Percentiles rank a stretch among this genome's conserved stretches.
phyloP scores from a whole-genome alignment of 1,140 invertebrate species.

The Halesus radiatus region DNA sequence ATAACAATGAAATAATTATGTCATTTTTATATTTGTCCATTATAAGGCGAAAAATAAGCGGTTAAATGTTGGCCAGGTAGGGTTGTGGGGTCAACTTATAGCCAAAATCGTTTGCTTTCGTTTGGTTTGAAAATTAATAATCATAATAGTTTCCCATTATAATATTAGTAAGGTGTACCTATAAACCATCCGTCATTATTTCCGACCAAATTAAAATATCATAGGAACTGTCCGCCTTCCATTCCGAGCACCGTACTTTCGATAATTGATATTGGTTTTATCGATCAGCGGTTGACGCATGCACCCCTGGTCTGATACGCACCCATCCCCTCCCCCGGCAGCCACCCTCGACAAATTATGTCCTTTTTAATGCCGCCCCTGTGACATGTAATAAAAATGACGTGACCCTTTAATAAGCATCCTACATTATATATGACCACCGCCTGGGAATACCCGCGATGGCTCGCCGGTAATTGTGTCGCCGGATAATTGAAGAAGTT shows the following conservation, averaged over 20 bases:
- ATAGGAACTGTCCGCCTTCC: conserved; percentile 1
- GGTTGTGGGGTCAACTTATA: no score
- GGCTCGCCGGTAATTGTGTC: conserved; percentile 7
- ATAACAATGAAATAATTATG: no score
- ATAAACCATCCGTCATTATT: no score
- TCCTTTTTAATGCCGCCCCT: conserved; percentile 47
- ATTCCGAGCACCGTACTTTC: conserved; percentile 22
- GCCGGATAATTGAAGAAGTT: conserved; percentile 22
- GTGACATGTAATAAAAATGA: conserved; percentile 53
- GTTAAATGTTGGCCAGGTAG: no score
- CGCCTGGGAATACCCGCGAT: conserved; percentile 25
- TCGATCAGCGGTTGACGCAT: conserved; percentile 48
- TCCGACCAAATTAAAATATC: neutral
- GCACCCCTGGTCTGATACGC: neutral
- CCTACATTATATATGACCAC: conserved; percentile 28
- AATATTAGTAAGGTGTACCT: no score
- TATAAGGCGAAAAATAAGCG: no score
- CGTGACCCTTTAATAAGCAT: conserved; percentile 55
- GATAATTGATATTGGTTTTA: conserved; percentile 55
- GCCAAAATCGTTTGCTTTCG: no score
- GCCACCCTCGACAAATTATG: conserved; percentile 49
- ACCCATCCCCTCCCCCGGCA: neutral
- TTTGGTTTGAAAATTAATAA: no score
- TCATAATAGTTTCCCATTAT: no score
- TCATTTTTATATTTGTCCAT: no score